Evolutionary conservation across 2,113 vertebrate species (phyloP).

Genomic region (Passer montanus): DNA sequence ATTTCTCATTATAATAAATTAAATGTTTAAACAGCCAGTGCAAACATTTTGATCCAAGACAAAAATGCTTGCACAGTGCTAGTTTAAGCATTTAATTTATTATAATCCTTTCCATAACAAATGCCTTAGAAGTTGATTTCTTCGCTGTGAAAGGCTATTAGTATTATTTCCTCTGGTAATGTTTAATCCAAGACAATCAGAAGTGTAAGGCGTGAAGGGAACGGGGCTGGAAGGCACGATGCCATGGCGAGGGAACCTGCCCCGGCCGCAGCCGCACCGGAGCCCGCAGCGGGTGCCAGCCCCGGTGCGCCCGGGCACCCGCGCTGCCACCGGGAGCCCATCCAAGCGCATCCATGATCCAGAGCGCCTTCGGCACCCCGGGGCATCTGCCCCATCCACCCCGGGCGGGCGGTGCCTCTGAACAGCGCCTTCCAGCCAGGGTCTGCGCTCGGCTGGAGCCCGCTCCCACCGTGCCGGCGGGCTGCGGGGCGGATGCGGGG

Average conservation of each 20-base stretch:
- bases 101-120: conserved; percentile 80
- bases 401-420: neutral
- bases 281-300: conserved; percentile 29
- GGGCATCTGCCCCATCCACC: neutral
- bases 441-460: neutral
- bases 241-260: conserved; percentile 26
- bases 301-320: neutral
- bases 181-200: conserved; percentile 70
- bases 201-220: conserved; percentile 66
- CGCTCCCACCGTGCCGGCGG: neutral
- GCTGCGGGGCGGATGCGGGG: rapidly evolving
- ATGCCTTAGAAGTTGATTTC: conserved; percentile 72
- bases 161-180: conserved; percentile 69
- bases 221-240: conserved; percentile 27
- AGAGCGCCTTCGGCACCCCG: neutral
- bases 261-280: neutral
- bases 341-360: neutral
- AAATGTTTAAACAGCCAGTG: conserved; percentile 81
- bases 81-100: conserved; percentile 83
- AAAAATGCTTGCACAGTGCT: conserved; percentile 78
- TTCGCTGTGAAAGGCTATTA: conserved; percentile 65
- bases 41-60: conserved; percentile 83
- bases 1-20: conserved; percentile 80
- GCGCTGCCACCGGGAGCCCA: neutral
- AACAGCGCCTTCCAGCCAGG: neutral